These are phyloP conservation scores for Meloidogyne exigua DNA, from an alignment of 1,140 invertebrate species.

Conservation along the genomic window DNA sequence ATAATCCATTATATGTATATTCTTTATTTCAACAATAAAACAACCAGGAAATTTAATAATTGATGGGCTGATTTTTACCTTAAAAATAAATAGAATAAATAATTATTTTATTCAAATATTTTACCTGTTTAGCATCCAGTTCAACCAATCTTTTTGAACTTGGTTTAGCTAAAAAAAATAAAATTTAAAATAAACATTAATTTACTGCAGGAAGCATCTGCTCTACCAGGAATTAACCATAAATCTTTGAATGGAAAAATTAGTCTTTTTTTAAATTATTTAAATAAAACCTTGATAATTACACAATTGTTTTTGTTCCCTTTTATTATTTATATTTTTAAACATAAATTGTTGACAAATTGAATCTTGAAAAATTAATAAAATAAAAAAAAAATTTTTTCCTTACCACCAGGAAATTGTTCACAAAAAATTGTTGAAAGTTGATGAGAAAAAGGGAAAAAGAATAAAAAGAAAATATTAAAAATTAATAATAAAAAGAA, in stretches of 20 bases:
- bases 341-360: not conserved
- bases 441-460: not conserved
- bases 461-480: not conserved
- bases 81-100: not conserved
- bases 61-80: slow-evolving; percentile 56
- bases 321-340: not conserved
- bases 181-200: not conserved
- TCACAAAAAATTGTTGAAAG: not conserved
- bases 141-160: slow-evolving; percentile 54
- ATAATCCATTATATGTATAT: slow-evolving; percentile 52
- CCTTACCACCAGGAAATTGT: not conserved
- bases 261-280: too few species aligned
- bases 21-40: slow-evolving; percentile 63
- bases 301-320: not conserved
- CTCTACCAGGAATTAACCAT: slow-evolving; percentile 61
- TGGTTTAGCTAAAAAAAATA: slow-evolving; percentile 54
- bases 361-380: not conserved
- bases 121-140: slow-evolving; percentile 54
- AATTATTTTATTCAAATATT: too few species aligned
- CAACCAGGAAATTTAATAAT: slow-evolving; percentile 61
- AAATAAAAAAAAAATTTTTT: not conserved
- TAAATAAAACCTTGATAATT: not conserved
- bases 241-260: slow-evolving; percentile 40
- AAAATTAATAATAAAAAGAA: not conserved
- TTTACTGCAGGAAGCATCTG: slow-evolving; percentile 62